Evolutionary conservation across 1,140 invertebrate genomes (phyloP).

Genomic region (Carcinoscorpius rotundicauda): DNA sequence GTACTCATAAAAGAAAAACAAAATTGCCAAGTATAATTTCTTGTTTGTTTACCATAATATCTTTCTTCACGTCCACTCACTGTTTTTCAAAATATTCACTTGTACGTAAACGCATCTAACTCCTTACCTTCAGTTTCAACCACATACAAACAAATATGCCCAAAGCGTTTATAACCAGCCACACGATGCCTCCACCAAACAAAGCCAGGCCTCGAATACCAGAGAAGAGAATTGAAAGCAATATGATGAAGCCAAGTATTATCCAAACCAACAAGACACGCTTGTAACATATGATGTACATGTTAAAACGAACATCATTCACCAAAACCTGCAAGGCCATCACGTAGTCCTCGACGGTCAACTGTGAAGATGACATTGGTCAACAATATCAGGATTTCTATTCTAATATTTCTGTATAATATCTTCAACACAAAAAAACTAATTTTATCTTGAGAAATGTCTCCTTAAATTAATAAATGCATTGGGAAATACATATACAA

Average conservation of each 20-base stretch:
- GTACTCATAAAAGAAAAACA: no score
- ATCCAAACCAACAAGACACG: slow-evolving; percentile 79
- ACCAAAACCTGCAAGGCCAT: slow-evolving; percentile 81
- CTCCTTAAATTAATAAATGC: no score
- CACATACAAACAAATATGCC: slow-evolving; percentile 91
- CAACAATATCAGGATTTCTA: no score
- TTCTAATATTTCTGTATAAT: no score
- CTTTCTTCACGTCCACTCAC: no score
- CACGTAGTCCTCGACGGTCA: slow-evolving; percentile 91
- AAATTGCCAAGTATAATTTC: no score
- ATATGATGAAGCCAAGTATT: slow-evolving; percentile 69
- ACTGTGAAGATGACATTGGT: slow-evolving; percentile 38
- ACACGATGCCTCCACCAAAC: slow-evolving; percentile 75
- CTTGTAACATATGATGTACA: slow-evolving; percentile 89
- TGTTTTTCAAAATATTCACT: no score
- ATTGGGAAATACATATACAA: no score
- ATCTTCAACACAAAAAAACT: no score
- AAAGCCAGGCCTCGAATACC: slow-evolving; percentile 55
- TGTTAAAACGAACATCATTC: slow-evolving; percentile 78
- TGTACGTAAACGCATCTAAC: no score
- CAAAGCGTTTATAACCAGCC: slow-evolving; percentile 78
- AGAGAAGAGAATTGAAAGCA: slow-evolving; percentile 78
- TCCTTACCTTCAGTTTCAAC: slow-evolving; percentile 56
- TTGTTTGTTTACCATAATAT: no score
- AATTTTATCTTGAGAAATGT: no score